Conservation (phyloP, 2,113 vertebrate species). For the Enhydra lutris region DNA sequence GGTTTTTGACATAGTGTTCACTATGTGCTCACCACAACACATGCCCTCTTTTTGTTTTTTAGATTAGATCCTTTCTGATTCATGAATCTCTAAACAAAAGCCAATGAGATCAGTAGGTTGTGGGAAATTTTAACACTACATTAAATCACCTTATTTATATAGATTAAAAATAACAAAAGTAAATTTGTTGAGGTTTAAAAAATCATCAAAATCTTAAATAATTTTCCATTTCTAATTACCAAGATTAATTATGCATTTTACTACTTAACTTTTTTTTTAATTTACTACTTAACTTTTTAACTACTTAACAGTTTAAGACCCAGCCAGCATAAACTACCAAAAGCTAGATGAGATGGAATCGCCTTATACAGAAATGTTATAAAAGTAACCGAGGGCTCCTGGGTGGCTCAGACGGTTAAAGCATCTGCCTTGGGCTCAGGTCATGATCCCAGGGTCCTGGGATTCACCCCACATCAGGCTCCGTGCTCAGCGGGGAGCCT, state of each 20-base stretch:
- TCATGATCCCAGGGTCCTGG: no score
- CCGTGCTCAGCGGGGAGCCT: no score
- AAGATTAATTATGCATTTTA: background rate
- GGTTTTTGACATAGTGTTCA: background rate
- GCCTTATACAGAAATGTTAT: background rate
- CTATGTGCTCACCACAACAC: background rate
- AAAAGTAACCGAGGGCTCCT: background rate
- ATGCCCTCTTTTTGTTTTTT: background rate
- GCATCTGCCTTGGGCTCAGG: no score
- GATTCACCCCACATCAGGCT: no score
- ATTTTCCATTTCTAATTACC: constrained; percentile 5
- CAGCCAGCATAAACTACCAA: background rate
- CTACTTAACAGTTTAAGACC: background rate
- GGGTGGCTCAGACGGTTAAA: no score
- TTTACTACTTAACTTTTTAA: background rate
- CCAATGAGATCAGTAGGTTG: background rate
- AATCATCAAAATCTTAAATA: background rate
- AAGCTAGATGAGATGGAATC: background rate
- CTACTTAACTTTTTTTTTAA: background rate
- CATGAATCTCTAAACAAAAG: background rate
- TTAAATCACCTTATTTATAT: background rate
- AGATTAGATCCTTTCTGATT: background rate
- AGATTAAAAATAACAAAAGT: background rate
- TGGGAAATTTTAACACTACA: background rate
- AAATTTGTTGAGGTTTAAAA: background rate